Evolutionary conservation across 2,797 vertebrate species (phyloP).

Genomic region (Gallinago solitaria): DNA sequence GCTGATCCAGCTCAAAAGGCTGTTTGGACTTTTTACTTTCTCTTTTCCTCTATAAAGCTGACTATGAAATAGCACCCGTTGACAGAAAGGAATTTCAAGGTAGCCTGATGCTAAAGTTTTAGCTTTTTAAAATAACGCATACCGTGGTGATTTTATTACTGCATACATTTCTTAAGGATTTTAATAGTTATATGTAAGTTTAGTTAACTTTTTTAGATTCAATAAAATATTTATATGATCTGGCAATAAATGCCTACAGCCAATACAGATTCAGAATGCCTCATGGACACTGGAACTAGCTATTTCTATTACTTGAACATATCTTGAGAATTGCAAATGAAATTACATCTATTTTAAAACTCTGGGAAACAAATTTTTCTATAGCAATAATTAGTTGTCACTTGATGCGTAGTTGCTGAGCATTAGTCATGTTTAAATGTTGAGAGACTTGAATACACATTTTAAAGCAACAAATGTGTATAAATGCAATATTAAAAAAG

Average conservation of each 20-base stretch:
- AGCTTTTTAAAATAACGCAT: conserved; percentile 39
- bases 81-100: neutral
- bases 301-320: conserved; percentile 54
- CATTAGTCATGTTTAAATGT: neutral
- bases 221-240: conserved; percentile 27
- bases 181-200: neutral
- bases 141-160: conserved; percentile 63
- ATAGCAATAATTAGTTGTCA: conserved; percentile 68
- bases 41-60: neutral
- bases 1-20: neutral
- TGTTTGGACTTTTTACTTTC: neutral
- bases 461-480: conserved; percentile 29
- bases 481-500: conserved; percentile 28
- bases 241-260: conserved; percentile 52
- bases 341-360: conserved; percentile 25
- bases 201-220: conserved; percentile 24
- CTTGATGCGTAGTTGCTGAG: neutral
- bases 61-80: neutral
- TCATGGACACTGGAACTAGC: conserved; percentile 44
- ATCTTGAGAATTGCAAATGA: neutral
- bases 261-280: conserved; percentile 63
- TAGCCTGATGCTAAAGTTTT: conserved; percentile 60
- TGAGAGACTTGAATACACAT: conserved; percentile 10
- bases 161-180: conserved; percentile 68
- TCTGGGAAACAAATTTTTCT: conserved; percentile 53